phyloP scores from a whole-genome alignment of 2,113 vertebrate species.

The Campylorhamphus procurvoides region DNA sequence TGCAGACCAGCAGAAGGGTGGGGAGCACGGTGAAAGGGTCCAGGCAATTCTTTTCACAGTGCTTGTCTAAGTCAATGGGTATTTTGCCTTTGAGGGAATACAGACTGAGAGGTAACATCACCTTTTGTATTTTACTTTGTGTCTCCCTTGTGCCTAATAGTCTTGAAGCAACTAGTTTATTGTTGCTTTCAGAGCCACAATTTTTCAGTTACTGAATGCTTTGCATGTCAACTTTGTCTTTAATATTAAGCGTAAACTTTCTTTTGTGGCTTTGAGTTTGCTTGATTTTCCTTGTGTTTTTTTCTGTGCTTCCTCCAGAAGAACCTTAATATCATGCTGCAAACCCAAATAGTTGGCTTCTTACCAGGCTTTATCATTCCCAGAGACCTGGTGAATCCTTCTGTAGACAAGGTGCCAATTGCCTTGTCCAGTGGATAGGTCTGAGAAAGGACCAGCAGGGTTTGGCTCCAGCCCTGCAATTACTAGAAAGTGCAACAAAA shows the following conservation, averaged over 20 bases:
- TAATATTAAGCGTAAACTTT: background rate
- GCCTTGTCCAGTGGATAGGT: background rate
- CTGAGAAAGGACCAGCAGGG: background rate
- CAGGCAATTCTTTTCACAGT: background rate
- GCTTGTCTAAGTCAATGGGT: background rate
- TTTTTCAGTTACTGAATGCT: background rate
- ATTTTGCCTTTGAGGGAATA: background rate
- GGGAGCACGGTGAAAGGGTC: background rate
- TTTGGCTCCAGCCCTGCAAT: background rate
- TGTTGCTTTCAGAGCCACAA: background rate
- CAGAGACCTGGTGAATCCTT: background rate
- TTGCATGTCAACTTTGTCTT: background rate
- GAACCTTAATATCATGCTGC: background rate
- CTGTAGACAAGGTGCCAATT: background rate
- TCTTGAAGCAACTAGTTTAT: background rate
- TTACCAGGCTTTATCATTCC: background rate
- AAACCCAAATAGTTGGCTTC: background rate
- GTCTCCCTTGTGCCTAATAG: background rate
- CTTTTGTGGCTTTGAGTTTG: background rate
- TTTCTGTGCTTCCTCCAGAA: background rate
- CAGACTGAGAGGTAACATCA: background rate
- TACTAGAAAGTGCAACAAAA: constrained; percentile 11
- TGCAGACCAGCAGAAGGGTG: background rate
- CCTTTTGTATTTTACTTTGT: background rate
- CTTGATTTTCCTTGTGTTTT: background rate